Evolutionary conservation across 2,113 vertebrate genomes (phyloP).

Genomic region (cattle (Bos taurus)): DNA sequence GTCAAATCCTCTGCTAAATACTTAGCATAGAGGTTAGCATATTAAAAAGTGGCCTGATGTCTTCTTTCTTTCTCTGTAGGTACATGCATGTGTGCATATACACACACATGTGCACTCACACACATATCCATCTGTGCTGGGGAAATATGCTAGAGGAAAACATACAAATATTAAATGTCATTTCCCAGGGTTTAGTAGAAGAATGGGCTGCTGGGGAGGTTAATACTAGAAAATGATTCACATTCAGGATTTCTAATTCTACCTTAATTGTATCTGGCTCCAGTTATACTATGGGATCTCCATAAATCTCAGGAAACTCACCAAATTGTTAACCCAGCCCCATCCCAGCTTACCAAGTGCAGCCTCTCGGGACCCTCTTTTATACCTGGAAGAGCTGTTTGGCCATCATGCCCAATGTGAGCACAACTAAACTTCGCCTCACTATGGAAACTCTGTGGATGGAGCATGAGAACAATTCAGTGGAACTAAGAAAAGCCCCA

Average conservation of each 20-base stretch:
- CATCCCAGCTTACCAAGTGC: not conserved
- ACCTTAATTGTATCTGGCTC: not conserved
- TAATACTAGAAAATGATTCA: slow-evolving; percentile 22
- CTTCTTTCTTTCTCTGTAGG: not conserved
- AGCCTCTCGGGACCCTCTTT: not conserved
- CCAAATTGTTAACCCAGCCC: not conserved
- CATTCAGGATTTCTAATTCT: not conserved
- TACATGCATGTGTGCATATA: not conserved
- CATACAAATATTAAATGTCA: not conserved
- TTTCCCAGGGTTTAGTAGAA: not conserved
- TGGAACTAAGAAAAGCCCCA: not conserved
- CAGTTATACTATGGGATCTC: not conserved
- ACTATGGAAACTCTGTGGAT: not conserved
- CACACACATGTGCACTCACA: not conserved
- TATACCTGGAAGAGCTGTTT: not conserved
- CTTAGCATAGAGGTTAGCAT: not conserved
- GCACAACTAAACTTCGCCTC: not conserved
- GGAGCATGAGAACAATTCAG: not conserved
- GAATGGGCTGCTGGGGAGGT: not conserved
- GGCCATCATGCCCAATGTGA: not conserved
- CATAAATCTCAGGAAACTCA: not conserved
- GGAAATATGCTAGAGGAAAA: not conserved
- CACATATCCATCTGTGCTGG: not conserved
- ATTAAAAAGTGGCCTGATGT: not conserved
- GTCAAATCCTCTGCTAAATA: not conserved